Base-by-base conservation (phyloP, 2,113 vertebrate species). In the Oreochromis spilurus region DNA sequence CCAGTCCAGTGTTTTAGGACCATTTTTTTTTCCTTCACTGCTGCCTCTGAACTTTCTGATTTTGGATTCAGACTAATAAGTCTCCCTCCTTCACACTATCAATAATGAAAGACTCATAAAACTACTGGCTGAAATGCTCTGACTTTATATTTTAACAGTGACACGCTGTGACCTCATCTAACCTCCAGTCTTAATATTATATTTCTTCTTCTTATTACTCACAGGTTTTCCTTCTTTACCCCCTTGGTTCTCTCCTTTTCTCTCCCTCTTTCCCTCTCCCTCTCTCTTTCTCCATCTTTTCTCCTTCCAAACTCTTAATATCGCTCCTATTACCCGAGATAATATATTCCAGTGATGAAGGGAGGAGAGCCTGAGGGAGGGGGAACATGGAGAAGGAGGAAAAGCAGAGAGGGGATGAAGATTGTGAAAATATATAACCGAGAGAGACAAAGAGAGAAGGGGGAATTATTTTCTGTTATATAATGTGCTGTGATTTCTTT, bases 71-170 rank as follows among this genome's bases (percentile, higher is more conserved):
- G 92, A 93, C 89, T 94, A 92, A 94, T 94, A 94, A 92, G 88
- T 81, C 87, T 89, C 77, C 75, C 77, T 85, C 88, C 75, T 87
- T 89, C 90, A 81, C 88, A 88, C 82, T 90, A 95, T 96, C 89
- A 96, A 96, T 96, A 95, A 96, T 96, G 89, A 94, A 96, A 93
- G 86, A 89, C 60, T 95, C 94, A 95, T 95, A 95, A 95, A 94
- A 91, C 87, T 87, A 82, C 82, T 50, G 86, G 85, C 92, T 91
- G 92, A 94, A 92, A 94, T 92, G 89, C 90, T 84, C 79, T 88
- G 91, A 83, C 92, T 95, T 92, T 92, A 91, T 94, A 94, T 93
- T 94, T 93, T 92, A 91, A 93, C 83, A 92, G 88, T 91, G 92
- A 85, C 89, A 87, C 84, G 21, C 57, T n/a, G 5, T 91, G 94